phyloP scores from a whole-genome alignment of 2,888 invertebrate genomes.

The Caenorhabditis panamensis region DNA sequence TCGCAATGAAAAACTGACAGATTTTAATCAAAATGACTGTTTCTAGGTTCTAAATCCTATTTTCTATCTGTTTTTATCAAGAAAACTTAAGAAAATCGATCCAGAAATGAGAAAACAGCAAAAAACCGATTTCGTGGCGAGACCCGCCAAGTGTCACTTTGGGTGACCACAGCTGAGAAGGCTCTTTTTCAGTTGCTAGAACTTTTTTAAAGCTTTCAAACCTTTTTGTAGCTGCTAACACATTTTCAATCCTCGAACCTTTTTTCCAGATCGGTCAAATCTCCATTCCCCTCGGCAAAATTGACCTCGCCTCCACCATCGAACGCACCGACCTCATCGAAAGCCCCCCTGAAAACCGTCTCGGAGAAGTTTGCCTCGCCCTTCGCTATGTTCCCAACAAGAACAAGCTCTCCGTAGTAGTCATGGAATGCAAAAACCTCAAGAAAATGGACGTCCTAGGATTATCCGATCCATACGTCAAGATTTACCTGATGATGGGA shows the following conservation, averaged over 20 bases:
- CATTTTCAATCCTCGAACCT: constrained; percentile 82
- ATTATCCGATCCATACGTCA: constrained; percentile 98
- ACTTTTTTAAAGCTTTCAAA: no score
- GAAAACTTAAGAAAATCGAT: no score
- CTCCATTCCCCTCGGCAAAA: constrained; percentile 90
- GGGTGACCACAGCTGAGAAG: no score
- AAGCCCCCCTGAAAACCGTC: constrained; percentile 90
- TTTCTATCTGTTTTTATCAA: no score
- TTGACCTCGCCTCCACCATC: constrained; percentile 97
- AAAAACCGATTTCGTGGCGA: no score
- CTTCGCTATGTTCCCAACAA: constrained; percentile 99
- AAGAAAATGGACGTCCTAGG: constrained; percentile 99
- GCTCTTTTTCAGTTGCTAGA: no score
- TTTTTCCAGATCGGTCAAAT: constrained; percentile 84
- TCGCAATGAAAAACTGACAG: no score
- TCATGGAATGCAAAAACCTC: constrained; percentile 98
- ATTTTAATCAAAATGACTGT: no score
- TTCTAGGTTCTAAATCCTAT: no score
- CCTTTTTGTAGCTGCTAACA: no score
- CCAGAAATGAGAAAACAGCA: no score
- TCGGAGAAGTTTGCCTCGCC: constrained; percentile 99
- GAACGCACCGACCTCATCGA: constrained; percentile 98
- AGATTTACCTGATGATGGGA: constrained; percentile 99
- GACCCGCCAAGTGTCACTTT: no score
- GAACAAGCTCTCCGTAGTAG: constrained; percentile 97